A percentile compares a stretch with the other conserved stretches of the same genome.
These are phyloP conservation scores for Cheilosia vernalis DNA, from an alignment of 2,888 invertebrate species.

Conservation along the genomic window DNA sequence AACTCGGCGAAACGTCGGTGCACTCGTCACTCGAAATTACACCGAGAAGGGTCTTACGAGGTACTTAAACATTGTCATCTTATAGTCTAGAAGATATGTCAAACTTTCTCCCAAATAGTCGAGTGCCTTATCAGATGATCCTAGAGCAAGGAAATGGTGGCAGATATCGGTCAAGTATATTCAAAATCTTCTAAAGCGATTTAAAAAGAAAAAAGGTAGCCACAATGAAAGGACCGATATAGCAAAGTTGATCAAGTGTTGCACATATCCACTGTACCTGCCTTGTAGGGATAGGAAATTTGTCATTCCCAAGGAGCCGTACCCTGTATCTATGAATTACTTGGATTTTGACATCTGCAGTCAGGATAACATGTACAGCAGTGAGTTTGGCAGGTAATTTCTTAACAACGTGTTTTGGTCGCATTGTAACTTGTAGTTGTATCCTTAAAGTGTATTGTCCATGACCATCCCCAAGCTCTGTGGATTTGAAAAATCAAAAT, in stretches of 20 bases:
- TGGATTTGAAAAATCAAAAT: slow-evolving; percentile 10
- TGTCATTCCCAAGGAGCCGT: slow-evolving; percentile 30
- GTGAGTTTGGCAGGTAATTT: slow-evolving; percentile 27
- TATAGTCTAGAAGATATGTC: not conserved
- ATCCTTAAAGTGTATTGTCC: slow-evolving; percentile 9
- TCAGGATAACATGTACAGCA: not conserved
- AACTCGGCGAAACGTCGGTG: slow-evolving; percentile 56
- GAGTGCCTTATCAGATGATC: slow-evolving; percentile 30
- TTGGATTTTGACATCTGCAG: slow-evolving; percentile 40
- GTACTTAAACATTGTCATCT: slow-evolving; percentile 2
- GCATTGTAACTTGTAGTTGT: not conserved
- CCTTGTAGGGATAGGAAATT: slow-evolving; percentile 43
- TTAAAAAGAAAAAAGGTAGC: slow-evolving; percentile 1
- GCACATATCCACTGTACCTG: slow-evolving; percentile 45
- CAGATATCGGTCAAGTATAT: slow-evolving; percentile 69
- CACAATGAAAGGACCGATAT: not conserved
- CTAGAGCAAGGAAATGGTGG: slow-evolving; percentile 76
- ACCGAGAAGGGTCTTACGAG: slow-evolving; percentile 19
- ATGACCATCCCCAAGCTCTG: not conserved
- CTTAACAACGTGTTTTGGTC: not conserved
- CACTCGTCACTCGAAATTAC: slow-evolving; percentile 34
- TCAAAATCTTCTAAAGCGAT: slow-evolving; percentile 40
- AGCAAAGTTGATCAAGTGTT: slow-evolving; percentile 44
- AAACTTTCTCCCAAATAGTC: slow-evolving; percentile 15
- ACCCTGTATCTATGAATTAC: slow-evolving; percentile 57